Evolutionary conservation across 2,888 invertebrate species (phyloP), one percentile per base, ranked within the genome.

Genomic region (Notocelia uddmanniana): DNA sequence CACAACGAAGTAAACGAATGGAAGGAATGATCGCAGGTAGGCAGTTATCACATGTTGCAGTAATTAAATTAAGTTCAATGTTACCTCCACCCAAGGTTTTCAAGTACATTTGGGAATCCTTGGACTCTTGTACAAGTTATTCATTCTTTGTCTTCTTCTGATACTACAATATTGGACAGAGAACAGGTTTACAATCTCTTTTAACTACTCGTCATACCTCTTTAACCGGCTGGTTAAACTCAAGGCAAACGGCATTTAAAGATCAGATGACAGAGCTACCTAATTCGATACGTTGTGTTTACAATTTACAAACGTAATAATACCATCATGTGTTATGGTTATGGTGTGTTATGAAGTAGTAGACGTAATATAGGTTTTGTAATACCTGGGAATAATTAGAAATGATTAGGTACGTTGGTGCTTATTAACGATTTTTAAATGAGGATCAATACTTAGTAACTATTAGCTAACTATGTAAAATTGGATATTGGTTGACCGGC

Each of bases 101-200:
- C 18, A 13, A 5, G 19, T 31, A 41, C 19, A 37, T 37, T 26
- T 52, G 23, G 10, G 52, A 6, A 64, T 70, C 64, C 58, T 66
- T 64, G 64, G 52, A 34, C 21, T 58, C 57, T 31, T 52, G n/a
- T 26, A 37, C 50, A 50, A 70, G 19, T 52, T 18, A 68, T 59
- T 6, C n/a, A 21, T 50, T 41, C 13, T 62, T 68, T 64, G 66
- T 59, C 21, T 37, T 52, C 34, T 63, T 54, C 64, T 34, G 52
- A 31, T 34, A 52, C n/a, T 11, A 15, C 41, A 45, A 21, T 21
- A 52, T 41, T 48, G 31, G 26, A 21, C 26, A 13, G 45, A 5
- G n/a, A 71, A 72, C 72, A 19, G 60, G 72, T 72, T 72, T 68
- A 68, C 73, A 63, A 59, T 73, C 69, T 59, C 73, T 73, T 64